Evolutionary conservation across 2,797 vertebrate species (phyloP).

Genomic region (Crocodylus rhombifer): DNA sequence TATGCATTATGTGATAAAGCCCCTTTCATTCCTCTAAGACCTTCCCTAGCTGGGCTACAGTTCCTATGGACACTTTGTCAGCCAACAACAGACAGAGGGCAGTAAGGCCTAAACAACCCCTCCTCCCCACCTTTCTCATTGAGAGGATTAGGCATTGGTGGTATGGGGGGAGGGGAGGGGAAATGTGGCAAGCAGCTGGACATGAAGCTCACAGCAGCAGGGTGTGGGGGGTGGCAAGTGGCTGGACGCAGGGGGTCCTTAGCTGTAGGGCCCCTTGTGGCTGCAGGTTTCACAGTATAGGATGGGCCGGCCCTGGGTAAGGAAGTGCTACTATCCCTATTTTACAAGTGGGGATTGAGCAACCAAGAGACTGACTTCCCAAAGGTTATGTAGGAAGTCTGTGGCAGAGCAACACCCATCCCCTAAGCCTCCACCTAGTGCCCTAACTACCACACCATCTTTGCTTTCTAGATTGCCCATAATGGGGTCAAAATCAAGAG

Average conservation of each 20-base stretch:
- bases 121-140: not conserved
- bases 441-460: fast-evolving
- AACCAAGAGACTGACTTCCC: not conserved
- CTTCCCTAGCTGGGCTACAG: not conserved
- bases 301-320: not conserved
- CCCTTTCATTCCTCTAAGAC: not conserved
- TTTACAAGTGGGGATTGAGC: not conserved
- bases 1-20: fast-evolving
- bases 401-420: not conserved
- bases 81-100: not conserved
- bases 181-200: too few relatives aligned
- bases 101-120: not conserved
- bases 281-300: not conserved
- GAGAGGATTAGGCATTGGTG: too few relatives aligned
- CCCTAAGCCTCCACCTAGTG: not conserved
- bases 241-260: not conserved
- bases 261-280: not conserved
- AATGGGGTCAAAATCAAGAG: not conserved
- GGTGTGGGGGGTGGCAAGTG: too few relatives aligned
- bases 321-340: not conserved
- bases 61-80: not conserved
- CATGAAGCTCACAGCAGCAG: too few relatives aligned
- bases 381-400: not conserved
- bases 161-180: too few relatives aligned
- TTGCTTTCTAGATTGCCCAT: not conserved